phyloP scores from a whole-genome alignment of 2,888 invertebrate species.

The Drosophila mimetica region DNA sequence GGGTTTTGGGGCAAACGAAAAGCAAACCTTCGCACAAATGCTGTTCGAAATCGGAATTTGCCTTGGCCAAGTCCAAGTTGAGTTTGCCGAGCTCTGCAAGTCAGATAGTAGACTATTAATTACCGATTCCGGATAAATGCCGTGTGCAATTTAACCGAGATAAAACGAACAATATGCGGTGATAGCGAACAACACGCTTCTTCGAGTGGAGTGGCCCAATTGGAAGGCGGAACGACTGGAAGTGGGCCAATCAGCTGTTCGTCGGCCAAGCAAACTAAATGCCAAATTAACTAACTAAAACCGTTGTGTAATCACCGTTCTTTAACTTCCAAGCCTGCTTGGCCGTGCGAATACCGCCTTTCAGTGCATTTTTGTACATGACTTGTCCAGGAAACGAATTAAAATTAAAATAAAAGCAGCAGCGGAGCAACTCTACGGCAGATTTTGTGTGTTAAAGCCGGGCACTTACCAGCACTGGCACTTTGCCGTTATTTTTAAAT shows the following conservation, averaged over 20 bases:
- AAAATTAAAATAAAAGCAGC: constrained; percentile 11
- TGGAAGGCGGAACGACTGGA: constrained; percentile 41
- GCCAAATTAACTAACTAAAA: constrained; percentile 23
- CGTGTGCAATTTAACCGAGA: constrained; percentile 6
- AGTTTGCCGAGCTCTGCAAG: constrained; percentile 79
- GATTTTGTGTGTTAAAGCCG: background rate
- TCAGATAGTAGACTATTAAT: constrained; percentile 1
- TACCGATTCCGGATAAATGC: background rate
- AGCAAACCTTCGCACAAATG: constrained; percentile 82
- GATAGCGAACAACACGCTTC: constrained; percentile 62
- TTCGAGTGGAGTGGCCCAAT: constrained; percentile 59
- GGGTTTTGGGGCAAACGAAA: background rate
- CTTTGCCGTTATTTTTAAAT: constrained; percentile 6
- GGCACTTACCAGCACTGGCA: constrained; percentile 18
- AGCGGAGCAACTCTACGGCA: constrained; percentile 10
- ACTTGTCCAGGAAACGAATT: constrained; percentile 6
- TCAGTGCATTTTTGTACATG: constrained; percentile 80
- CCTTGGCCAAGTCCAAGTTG: constrained; percentile 75
- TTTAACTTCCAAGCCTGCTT: constrained; percentile 80
- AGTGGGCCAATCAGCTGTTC: constrained; percentile 55
- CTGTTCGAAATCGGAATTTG: constrained; percentile 79
- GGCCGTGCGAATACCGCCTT: constrained; percentile 76
- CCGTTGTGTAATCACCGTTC: constrained; percentile 68
- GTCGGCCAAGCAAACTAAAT: constrained; percentile 24
- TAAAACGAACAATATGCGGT: constrained; percentile 48